phyloP scores from a whole-genome alignment of 2,113 vertebrate genomes.

The Aspiorhynchus laticeps region DNA sequence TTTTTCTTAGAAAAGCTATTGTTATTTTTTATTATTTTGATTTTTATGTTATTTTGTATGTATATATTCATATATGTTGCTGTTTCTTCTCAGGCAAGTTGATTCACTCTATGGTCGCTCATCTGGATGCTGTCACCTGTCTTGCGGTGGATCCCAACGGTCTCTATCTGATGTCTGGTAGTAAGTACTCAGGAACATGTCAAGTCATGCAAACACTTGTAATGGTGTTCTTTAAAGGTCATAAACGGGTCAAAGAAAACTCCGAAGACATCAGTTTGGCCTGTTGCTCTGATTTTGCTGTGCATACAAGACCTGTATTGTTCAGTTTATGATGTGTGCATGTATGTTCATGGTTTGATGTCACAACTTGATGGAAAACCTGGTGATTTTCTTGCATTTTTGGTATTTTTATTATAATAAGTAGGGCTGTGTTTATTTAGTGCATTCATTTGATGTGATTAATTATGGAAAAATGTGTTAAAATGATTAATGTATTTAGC shows the following conservation, averaged over 20 bases:
- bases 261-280: neutral
- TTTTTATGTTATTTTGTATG: no score
- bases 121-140: conserved; percentile 97
- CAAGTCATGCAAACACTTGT: neutral
- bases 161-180: conserved; percentile 99
- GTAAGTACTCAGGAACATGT: conserved; percentile 80
- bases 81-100: conserved; percentile 83
- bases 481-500: no score
- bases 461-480: no score
- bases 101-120: conserved; percentile 98
- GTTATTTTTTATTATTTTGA: no score
- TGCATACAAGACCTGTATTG: neutral
- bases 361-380: neutral
- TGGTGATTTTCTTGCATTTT: neutral
- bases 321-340: neutral
- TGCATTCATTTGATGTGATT: no score
- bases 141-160: conserved; percentile 98
- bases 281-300: neutral
- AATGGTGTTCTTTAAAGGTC: neutral
- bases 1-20: no score
- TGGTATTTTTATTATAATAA: no score
- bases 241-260: neutral
- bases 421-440: no score
- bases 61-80: no score
- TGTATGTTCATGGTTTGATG: neutral